Evolutionary conservation across 92 coral and sea anemone genomes (phyloP), one percentile per base, ranked within the genome.

Genomic region (Actinostola sp.): DNA sequence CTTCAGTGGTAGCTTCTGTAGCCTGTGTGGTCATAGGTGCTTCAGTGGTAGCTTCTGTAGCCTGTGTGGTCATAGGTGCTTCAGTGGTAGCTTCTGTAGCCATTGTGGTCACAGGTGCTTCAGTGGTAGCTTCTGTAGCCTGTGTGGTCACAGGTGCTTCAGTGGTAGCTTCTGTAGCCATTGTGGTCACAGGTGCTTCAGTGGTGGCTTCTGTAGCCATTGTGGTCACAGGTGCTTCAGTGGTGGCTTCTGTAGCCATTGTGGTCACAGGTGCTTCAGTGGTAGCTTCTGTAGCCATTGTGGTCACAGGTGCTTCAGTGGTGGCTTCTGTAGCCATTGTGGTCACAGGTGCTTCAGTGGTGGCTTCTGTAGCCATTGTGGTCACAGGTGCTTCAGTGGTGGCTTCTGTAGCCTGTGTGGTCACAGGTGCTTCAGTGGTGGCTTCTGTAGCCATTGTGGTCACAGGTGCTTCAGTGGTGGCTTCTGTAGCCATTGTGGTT

Each of bases 141-240:
- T n/a, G n/a, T n/a, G n/a, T n/a, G n/a, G n/a, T n/a, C n/a, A 32
- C 44, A 24, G 67, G 41, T 32, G 67, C 67, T n/a, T 4, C 67
- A 61, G 67, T 61, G 41, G 67, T 28, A 32, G 9, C 48, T 3
- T 32, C 67, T 29, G 48, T 5, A n/a, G n/a, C n/a, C n/a, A n/a
- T 14, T 5, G 66, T 25, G 9, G 69, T n/a, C 21, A 25, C 69
- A 30, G 69, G 24, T 2, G 69, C 30, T 43, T n/a, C n/a, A n/a
- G n/a, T n/a, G n/a, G n/a, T n/a, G n/a, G n/a, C n/a, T n/a, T n/a
- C n/a, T n/a, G n/a, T n/a, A n/a, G n/a, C n/a, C n/a, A n/a, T n/a
- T n/a, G n/a, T n/a, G n/a, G n/a, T n/a, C n/a, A 32, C 44, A 24
- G 67, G 41, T 32, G 67, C 67, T n/a, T 4, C 67, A 61, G 67